phyloP scores from a whole-genome alignment of 2,113 vertebrate species.

The Rana temporaria region DNA sequence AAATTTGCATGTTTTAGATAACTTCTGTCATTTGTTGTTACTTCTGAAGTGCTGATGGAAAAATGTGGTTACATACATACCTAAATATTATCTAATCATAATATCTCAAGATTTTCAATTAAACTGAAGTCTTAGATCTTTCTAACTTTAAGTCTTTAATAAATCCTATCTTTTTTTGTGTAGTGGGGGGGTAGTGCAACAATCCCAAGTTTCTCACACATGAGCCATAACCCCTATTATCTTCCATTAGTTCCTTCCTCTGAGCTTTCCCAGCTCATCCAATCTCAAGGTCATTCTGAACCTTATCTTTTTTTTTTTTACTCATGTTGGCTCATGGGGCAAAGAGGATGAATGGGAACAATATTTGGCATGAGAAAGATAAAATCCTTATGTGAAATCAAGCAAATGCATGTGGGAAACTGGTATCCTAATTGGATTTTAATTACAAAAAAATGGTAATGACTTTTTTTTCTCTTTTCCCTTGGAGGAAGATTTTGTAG shows the following conservation, averaged over 20 bases:
- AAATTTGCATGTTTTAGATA: not conserved
- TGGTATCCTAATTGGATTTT: slow-evolving; percentile 42
- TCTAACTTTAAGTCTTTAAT: slow-evolving; percentile 21
- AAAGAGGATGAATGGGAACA: slow-evolving; percentile 32
- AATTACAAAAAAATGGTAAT: slow-evolving; percentile 45
- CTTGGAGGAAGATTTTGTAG: slow-evolving; percentile 23
- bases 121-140: not conserved
- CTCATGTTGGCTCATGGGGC: slow-evolving; percentile 29
- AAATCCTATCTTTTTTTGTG: slow-evolving; percentile 19
- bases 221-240: slow-evolving; percentile 32
- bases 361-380: slow-evolving; percentile 47
- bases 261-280: slow-evolving; percentile 18
- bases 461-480: slow-evolving; percentile 33
- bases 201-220: slow-evolving; percentile 14
- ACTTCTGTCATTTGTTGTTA: not conserved
- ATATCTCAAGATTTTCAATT: not conserved
- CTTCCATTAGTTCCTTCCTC: not conserved
- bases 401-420: slow-evolving; percentile 38
- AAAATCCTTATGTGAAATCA: slow-evolving; percentile 36
- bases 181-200: slow-evolving; percentile 1
- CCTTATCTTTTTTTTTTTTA: slow-evolving; percentile 31
- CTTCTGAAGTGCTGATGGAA: not conserved
- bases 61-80: not conserved
- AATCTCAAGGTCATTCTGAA: slow-evolving; percentile 40
- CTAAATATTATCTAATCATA: not conserved